These are phyloP conservation scores for Atrina japonica DNA, from an alignment of 2,888 invertebrate species.

Conservation along the genomic window DNA sequence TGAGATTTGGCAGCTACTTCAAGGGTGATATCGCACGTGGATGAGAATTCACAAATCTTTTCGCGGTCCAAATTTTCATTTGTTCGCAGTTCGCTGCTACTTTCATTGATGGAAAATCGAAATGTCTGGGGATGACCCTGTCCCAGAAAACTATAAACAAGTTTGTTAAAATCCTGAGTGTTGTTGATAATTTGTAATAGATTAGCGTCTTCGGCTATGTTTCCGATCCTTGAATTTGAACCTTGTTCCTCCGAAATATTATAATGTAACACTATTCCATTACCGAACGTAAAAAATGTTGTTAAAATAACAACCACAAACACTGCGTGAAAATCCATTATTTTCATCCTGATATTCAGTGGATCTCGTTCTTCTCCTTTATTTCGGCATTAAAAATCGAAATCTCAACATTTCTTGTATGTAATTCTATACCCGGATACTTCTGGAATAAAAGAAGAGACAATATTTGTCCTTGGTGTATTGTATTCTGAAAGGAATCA, in stretches of 20 bases:
- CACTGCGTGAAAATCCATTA: too few species aligned
- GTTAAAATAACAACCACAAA: too few species aligned
- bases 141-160: constrained; percentile 65
- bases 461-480: neutral
- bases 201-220: constrained; percentile 64
- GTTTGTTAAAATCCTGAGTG: constrained; percentile 49
- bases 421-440: neutral
- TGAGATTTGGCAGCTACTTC: constrained; percentile 67
- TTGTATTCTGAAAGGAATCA: neutral
- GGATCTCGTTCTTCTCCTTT: too few species aligned
- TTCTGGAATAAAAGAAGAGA: constrained; percentile 1
- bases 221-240: constrained; percentile 59
- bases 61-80: constrained; percentile 65
- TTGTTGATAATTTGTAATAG: constrained; percentile 53
- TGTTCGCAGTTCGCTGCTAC: constrained; percentile 59
- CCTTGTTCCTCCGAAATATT: constrained; percentile 50
- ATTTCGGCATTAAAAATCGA: too few species aligned
- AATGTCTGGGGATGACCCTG: constrained; percentile 54
- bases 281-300: neutral
- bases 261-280: constrained; percentile 29
- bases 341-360: too few species aligned
- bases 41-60: constrained; percentile 59
- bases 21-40: constrained; percentile 58
- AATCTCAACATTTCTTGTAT: too few species aligned
- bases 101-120: constrained; percentile 63